phyloP scores from a whole-genome alignment of 2,113 vertebrate species.

The Ancistrus triradiatus region DNA sequence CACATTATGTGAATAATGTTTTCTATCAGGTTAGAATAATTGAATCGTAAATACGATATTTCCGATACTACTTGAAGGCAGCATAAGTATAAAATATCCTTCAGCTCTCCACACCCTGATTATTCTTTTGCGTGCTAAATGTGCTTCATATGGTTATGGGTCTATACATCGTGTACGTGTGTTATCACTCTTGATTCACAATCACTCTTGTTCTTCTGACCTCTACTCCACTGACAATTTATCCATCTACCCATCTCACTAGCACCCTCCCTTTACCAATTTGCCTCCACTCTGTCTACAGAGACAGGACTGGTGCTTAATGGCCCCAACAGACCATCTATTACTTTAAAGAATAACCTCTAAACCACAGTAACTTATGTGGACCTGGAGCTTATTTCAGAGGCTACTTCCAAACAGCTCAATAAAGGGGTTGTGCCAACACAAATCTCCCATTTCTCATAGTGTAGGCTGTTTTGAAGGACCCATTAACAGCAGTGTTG shows the following conservation, averaged over 20 bases:
- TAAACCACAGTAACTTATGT: slow-evolving; percentile 32
- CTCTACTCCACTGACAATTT: slow-evolving; percentile 22
- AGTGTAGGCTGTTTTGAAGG: too few relatives aligned
- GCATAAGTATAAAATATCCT: too few relatives aligned
- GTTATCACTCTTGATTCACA: slow-evolving; percentile 33
- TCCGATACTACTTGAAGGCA: not conserved
- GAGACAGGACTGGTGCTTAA: slow-evolving; percentile 26
- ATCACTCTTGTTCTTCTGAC: slow-evolving; percentile 43
- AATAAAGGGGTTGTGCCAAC: too few relatives aligned
- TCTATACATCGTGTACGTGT: slow-evolving; percentile 35
- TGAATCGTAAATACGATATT: not conserved
- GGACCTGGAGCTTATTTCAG: slow-evolving; percentile 12
- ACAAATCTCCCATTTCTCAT: too few relatives aligned
- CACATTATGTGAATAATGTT: too few relatives aligned
- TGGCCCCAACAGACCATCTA: slow-evolving; percentile 36
- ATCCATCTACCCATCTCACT: slow-evolving; percentile 43
- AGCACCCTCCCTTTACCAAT: slow-evolving; percentile 30
- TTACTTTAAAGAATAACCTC: slow-evolving; percentile 36
- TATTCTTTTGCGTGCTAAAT: slow-evolving; percentile 35
- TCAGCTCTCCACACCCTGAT: slow-evolving; percentile 7
- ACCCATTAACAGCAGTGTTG: too few relatives aligned
- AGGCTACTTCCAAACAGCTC: slow-evolving; percentile 28
- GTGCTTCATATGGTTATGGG: slow-evolving; percentile 33
- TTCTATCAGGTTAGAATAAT: too few relatives aligned
- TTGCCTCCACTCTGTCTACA: slow-evolving; percentile 28